phyloP scores from a whole-genome alignment of 2,888 invertebrate genomes.

The Apamea sordens region DNA sequence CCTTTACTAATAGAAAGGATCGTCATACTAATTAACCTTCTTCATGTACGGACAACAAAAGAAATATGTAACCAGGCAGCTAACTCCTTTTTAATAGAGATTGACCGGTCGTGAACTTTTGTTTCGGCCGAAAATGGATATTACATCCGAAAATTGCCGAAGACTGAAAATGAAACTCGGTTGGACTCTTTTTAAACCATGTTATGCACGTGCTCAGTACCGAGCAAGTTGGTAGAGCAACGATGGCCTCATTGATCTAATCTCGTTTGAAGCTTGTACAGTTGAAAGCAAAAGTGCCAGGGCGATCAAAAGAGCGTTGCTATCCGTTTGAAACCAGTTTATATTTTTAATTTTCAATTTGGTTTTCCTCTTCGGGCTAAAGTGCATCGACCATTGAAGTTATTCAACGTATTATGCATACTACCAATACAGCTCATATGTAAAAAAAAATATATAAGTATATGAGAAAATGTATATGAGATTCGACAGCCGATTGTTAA shows the following conservation, averaged over 20 bases:
- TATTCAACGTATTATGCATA: constrained; percentile 11
- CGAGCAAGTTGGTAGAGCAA: neutral
- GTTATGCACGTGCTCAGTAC: neutral
- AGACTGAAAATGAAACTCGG: neutral
- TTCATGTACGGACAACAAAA: constrained; percentile 9
- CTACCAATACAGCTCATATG: neutral
- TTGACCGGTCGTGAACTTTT: neutral
- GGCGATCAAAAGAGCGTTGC: constrained; percentile 1
- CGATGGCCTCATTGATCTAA: neutral
- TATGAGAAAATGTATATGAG: too few relatives aligned
- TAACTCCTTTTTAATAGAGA: neutral
- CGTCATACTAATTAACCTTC: constrained; percentile 11
- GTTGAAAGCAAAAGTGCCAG: neutral
- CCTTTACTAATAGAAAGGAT: neutral
- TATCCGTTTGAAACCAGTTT: constrained; percentile 24
- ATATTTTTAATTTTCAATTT: constrained; percentile 14
- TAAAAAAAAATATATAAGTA: too few relatives aligned
- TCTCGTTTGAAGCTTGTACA: neutral
- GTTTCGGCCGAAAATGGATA: neutral
- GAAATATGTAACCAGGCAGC: neutral
- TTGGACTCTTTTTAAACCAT: neutral
- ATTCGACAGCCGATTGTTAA: neutral
- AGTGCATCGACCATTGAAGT: constrained; percentile 9
- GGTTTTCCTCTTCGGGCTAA: constrained; percentile 30
- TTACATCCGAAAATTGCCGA: neutral